phyloP scores from a whole-genome alignment of 2,113 vertebrate genomes.

The Eolophus roseicapilla region DNA sequence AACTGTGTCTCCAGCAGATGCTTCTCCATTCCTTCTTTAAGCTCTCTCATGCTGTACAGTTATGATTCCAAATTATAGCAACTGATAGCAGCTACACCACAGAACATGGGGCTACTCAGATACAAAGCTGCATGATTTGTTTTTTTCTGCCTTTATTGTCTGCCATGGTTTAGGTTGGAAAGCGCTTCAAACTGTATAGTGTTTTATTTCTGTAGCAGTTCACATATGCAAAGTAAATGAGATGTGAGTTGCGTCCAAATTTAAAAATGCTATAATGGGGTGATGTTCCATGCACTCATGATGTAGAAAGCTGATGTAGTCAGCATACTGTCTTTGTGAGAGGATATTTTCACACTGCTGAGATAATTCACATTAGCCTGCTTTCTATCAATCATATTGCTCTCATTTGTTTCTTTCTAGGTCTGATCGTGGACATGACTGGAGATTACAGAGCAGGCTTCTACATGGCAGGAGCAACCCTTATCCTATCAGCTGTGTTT shows the following conservation, averaged over 20 bases:
- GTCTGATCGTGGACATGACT: slow-evolving; percentile 35
- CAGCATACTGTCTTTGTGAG: background rate
- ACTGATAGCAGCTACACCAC: background rate
- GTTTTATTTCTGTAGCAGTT: background rate
- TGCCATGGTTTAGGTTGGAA: background rate
- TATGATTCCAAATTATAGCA: background rate
- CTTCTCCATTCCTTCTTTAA: background rate
- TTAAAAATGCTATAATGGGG: background rate
- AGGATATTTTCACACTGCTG: background rate
- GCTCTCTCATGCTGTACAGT: background rate
- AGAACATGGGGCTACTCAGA: background rate
- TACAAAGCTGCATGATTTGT: background rate
- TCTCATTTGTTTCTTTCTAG: slow-evolving; percentile 20
- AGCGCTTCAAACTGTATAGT: background rate
- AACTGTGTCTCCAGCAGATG: background rate
- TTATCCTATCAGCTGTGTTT: slow-evolving; percentile 32
- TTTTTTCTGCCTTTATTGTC: background rate
- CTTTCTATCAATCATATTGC: background rate
- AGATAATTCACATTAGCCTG: background rate
- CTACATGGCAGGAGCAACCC: slow-evolving; percentile 55
- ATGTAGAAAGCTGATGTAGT: background rate
- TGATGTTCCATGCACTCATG: background rate
- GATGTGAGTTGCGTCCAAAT: background rate
- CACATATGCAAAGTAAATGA: background rate
- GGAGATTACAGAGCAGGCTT: slow-evolving; percentile 51